Evolutionary conservation across 2,113 vertebrate species (phyloP), one percentile per base, ranked within the genome.

Genomic region (Saccopteryx bilineata): DNA sequence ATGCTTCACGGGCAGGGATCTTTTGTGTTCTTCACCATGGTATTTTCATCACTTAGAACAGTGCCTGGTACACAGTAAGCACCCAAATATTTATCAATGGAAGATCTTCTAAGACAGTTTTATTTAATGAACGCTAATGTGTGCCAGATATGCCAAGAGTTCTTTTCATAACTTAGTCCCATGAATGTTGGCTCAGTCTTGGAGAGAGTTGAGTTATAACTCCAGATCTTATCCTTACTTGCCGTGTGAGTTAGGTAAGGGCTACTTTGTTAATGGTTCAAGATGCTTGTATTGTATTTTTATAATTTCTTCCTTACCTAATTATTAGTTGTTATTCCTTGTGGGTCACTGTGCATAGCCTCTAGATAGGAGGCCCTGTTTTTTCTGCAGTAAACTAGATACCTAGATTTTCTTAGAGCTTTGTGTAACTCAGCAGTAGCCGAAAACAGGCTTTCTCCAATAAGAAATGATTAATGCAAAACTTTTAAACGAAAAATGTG

Each of bases 321-420:
- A 63, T 58, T 89, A 18, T 68, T 89, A 33, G 26, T 52, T 46
- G 52, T 82, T 63, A 21, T 14, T 68, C 50, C 19, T 52, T 74
- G 5, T 68, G 33, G 86, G 65, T 74, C 68, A 54, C 19, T 84
- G 39, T 79, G 9, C 24, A 75, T 81, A 79, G 18, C 11, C 17
- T 95, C 4, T 79, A 71, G 26, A 15, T 83, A 87, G 15, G 61
- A 87, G 24, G 28, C 19, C 9, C 19, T 71, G 8, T 7, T 54
- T 82, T 82, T 85, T 96, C 61, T 76, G 28, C 13, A 65, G 13
- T 28, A 91, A 96, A 71, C 63, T 71, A 71, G 71, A 26, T 56
- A 63, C 61, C 26, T 33, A 24, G 4, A 9, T 68, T 90, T 90
- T 96, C 31, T 86, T 87, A 81, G 65, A 85, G n/a, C 71, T 76